phyloP scores from a whole-genome alignment of 2,113 vertebrate species.

The Notechis scutatus region DNA sequence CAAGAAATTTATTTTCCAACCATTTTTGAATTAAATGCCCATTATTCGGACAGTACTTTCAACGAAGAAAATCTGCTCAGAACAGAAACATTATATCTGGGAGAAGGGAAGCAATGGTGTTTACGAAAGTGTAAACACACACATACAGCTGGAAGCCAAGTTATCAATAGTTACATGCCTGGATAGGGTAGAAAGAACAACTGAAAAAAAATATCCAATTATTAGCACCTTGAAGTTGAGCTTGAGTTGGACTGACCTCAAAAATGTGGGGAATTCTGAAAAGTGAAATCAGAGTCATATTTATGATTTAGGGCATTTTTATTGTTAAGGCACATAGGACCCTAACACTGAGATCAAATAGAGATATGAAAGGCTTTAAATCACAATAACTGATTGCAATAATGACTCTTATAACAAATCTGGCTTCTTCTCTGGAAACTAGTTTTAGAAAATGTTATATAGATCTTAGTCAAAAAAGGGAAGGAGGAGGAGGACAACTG shows the following conservation, averaged over 20 bases:
- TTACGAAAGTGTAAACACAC: neutral
- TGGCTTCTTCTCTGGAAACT: neutral
- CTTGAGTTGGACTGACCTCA: neutral
- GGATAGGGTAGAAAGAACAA: neutral
- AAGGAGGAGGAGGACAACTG: neutral
- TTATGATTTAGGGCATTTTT: slow-evolving; percentile 10
- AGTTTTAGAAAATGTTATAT: neutral
- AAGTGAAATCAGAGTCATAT: neutral
- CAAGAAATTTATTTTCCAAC: neutral
- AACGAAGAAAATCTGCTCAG: neutral
- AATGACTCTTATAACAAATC: slow-evolving; percentile 22
- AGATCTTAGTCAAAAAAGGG: neutral
- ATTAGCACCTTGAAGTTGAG: slow-evolving; percentile 19
- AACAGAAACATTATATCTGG: neutral
- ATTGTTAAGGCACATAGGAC: slow-evolving; percentile 20
- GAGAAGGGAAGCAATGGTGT: neutral
- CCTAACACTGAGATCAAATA: slow-evolving; percentile 15
- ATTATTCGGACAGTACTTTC: neutral
- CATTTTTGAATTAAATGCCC: neutral
- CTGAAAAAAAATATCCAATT: neutral
- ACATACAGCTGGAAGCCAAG: neutral
- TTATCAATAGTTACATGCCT: neutral
- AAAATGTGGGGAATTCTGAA: neutral
- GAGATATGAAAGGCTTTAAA: slow-evolving; percentile 37
- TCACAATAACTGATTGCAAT: slow-evolving; percentile 25